Evolutionary conservation across 2,797 vertebrate species (phyloP).

Genomic region (Glossophaga mutica): DNA sequence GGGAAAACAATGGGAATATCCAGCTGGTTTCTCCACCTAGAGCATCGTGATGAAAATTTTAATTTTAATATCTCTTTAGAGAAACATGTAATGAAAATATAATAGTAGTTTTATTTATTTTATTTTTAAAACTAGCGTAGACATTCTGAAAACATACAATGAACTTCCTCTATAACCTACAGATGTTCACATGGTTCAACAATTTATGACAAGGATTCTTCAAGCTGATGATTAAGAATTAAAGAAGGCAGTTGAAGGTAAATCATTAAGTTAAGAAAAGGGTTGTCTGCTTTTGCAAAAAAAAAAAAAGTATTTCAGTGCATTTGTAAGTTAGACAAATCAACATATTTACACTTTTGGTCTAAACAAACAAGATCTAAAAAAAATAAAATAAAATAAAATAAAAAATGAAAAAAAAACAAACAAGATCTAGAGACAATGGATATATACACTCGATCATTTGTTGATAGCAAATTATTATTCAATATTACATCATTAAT

Average conservation of each 20-base stretch:
- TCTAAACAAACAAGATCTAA: not conserved
- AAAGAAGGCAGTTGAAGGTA: constrained; percentile 28
- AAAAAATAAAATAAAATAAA: no score
- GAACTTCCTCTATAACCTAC: constrained; percentile 22
- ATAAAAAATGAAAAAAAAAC: no score
- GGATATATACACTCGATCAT: not conserved
- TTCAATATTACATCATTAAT: not conserved
- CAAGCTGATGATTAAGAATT: constrained; percentile 49
- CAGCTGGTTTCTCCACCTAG: not conserved
- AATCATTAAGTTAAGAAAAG: constrained; percentile 51
- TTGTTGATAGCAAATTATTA: not conserved
- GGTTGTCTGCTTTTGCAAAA: constrained; percentile 29
- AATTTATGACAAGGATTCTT: constrained; percentile 56
- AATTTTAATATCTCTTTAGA: not conserved
- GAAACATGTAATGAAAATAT: not conserved
- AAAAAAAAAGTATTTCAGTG: not conserved
- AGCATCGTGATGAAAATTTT: not conserved
- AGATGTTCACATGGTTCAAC: constrained; percentile 43
- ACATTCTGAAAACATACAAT: constrained; percentile 32
- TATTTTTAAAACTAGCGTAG: not conserved
- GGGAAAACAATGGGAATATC: not conserved
- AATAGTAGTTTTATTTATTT: not conserved
- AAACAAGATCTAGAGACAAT: not conserved
- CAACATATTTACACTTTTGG: constrained; percentile 30
- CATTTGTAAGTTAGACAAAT: not conserved